A percentile compares a stretch with the other conserved stretches of the same genome.
These are phyloP conservation scores for Mythimna pallens DNA, from an alignment of 2,888 invertebrate genomes.

Conservation along the genomic window DNA sequence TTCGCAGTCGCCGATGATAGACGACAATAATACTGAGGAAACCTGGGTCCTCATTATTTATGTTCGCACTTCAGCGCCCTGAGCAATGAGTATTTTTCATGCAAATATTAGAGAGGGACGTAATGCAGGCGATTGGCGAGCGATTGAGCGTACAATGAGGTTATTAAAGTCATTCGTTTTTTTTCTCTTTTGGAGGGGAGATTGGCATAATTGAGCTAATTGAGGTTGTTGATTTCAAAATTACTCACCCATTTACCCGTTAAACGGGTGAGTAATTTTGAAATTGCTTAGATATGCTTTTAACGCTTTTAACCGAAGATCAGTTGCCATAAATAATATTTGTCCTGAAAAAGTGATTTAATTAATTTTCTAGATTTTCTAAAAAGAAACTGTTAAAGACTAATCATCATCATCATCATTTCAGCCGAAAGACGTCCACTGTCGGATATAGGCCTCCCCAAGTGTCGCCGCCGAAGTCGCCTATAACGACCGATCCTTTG, in stretches of 20 bases:
- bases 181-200: conserved; percentile 16
- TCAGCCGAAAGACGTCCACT: no score
- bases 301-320: not conserved
- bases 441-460: no score
- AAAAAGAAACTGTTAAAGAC: no score
- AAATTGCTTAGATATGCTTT: not conserved
- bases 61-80: conserved; percentile 80
- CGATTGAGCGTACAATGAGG: conserved; percentile 51
- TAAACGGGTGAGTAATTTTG: conserved; percentile 8
- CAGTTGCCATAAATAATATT: no score
- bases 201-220: conserved; percentile 17
- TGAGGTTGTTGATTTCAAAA: conserved; percentile 14
- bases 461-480: no score
- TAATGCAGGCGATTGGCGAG: conserved; percentile 62
- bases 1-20: conserved; percentile 75
- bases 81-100: conserved; percentile 80
- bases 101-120: conserved; percentile 78
- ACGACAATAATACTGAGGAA: conserved; percentile 80
- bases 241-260: not conserved
- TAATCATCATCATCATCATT: not conserved
- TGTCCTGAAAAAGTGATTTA: not conserved
- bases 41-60: conserved; percentile 82
- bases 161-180: conserved; percentile 55
- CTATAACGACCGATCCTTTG: no score
- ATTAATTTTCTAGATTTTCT: not conserved